Percentiles rank a stretch among this genome's conserved stretches.
These are phyloP conservation scores for Caenorhabditis sp. DNA, from an alignment of 2,888 invertebrate genomes.

Conservation along the genomic window DNA sequence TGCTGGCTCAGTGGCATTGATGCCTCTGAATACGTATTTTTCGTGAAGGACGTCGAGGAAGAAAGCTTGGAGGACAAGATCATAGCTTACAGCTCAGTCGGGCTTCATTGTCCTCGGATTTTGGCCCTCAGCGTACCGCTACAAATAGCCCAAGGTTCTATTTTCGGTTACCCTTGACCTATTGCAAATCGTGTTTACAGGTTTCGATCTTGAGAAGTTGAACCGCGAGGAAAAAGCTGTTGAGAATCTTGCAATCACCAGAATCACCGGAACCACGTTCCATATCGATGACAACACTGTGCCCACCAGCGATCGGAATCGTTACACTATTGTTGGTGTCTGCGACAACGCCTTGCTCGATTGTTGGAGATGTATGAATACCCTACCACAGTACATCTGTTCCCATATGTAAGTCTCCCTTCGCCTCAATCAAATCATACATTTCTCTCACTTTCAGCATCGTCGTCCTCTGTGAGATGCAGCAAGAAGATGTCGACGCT, in stretches of 20 bases:
- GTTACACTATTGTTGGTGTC: not conserved
- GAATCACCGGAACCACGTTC: not conserved
- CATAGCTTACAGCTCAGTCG: not conserved
- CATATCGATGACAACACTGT: not conserved
- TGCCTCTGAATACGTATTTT: not conserved
- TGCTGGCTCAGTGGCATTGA: not conserved
- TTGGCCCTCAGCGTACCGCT: not conserved
- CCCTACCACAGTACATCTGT: not conserved
- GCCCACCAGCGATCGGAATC: not conserved
- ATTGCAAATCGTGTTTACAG: not conserved
- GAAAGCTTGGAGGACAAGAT: not conserved
- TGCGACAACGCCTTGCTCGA: not conserved
- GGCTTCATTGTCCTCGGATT: not conserved
- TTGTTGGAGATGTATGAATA: not conserved
- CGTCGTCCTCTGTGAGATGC: not conserved
- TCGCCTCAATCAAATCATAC: not conserved
- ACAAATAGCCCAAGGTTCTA: not conserved
- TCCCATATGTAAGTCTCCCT: not conserved
- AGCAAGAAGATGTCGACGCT: not conserved
- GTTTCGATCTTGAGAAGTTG: not conserved
- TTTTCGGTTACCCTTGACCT: not conserved
- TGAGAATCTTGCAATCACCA: not conserved
- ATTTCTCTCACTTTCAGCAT: slow-evolving; percentile 1
- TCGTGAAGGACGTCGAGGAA: not conserved
- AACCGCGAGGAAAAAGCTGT: not conserved